phyloP scores from a whole-genome alignment of 2,888 invertebrate species.

The Villa cingulata region DNA sequence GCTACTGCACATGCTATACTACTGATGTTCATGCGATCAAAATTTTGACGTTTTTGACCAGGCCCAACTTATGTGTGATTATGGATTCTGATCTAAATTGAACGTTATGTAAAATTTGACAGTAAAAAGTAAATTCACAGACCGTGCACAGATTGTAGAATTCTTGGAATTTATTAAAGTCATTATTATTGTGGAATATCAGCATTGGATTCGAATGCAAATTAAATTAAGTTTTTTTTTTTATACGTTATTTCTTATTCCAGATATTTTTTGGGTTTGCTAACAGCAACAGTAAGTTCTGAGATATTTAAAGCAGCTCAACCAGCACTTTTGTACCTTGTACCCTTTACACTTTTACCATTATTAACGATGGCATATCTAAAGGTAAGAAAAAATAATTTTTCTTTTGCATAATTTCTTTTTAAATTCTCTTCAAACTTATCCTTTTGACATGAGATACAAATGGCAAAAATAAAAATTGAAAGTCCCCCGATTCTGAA shows the following conservation, averaged over 20 bases:
- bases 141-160: not conserved
- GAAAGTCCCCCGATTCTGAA: no score
- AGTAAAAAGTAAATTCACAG: no score
- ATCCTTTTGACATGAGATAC: no score
- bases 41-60: no score
- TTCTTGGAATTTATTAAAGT: not conserved
- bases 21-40: no score
- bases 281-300: constrained; percentile 93
- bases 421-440: no score
- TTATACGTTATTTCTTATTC: not conserved
- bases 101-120: no score
- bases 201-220: no score
- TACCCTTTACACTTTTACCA: constrained; percentile 93
- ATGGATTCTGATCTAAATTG: no score
- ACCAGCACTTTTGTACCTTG: constrained; percentile 91
- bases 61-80: no score
- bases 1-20: no score
- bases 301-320: constrained; percentile 98
- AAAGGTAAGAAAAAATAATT: constrained; percentile 48
- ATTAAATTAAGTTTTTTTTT: not conserved
- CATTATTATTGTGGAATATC: not conserved
- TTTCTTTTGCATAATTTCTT: not conserved
- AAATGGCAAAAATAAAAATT: no score
- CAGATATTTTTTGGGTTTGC: constrained; percentile 80
- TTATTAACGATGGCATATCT: constrained; percentile 95